These are phyloP conservation scores for Cydia splendana DNA, from an alignment of 1,140 invertebrate genomes.

Conservation along the genomic window DNA sequence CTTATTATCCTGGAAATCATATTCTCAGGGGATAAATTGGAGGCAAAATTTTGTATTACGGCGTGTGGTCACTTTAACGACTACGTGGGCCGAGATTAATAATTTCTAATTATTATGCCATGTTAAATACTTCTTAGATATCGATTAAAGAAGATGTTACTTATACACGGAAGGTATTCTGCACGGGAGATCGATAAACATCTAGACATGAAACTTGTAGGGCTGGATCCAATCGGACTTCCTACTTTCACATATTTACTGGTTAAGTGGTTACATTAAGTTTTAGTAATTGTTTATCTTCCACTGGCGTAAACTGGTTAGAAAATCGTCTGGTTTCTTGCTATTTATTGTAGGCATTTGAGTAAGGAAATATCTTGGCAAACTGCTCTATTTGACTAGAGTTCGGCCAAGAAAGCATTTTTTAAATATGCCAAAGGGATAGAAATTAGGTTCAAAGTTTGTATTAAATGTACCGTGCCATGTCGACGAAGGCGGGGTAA, in stretches of 20 bases:
- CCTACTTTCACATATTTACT: conserved; percentile 26
- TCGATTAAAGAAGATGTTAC: neutral
- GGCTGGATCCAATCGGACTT: conserved; percentile 11
- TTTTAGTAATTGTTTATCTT: conserved; percentile 24
- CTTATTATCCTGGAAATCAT: no score
- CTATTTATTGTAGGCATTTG: neutral
- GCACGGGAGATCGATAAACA: neutral
- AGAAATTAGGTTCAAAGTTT: no score
- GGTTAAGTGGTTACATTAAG: conserved; percentile 15
- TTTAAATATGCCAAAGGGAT: no score
- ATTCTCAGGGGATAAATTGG: no score
- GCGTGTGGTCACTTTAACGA: no score
- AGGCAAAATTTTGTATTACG: no score
- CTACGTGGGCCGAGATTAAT: neutral
- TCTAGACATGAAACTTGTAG: neutral
- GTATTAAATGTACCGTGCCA: no score
- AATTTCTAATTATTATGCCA: neutral
- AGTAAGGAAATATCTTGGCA: neutral
- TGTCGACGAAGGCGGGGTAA: no score
- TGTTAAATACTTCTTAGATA: neutral
- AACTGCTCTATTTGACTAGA: neutral
- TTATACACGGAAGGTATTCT: neutral
- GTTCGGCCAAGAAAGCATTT: no score
- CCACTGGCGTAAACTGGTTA: conserved; percentile 19
- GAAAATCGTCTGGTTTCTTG: neutral